These are phyloP conservation scores for Caligus rogercresseyi DNA, from an alignment of 1,140 invertebrate species.

Conservation along the genomic window DNA sequence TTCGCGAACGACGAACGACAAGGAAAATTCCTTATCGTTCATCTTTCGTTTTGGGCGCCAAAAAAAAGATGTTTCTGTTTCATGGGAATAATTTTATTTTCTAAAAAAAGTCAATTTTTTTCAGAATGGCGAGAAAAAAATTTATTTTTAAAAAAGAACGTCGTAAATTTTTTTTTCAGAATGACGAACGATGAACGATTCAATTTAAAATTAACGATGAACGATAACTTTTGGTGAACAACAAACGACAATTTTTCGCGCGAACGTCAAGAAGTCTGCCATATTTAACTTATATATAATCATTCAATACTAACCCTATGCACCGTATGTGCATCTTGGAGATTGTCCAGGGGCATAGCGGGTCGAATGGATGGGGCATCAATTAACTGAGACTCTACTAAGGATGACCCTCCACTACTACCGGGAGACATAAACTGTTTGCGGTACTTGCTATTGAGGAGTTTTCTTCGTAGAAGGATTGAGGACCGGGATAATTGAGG, in stretches of 20 bases:
- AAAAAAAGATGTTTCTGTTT: no score
- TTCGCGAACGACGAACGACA: no score
- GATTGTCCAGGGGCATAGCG: conserved; percentile 16
- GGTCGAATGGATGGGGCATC: neutral
- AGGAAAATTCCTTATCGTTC: no score
- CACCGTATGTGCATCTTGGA: conserved; percentile 16
- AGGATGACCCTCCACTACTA: neutral
- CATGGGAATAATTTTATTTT: no score
- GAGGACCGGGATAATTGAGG: neutral
- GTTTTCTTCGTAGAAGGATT: neutral
- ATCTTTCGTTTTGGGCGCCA: no score
- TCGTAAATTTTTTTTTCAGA: no score
- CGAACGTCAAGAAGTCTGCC: neutral
- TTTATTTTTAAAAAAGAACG: no score
- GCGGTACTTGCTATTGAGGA: neutral
- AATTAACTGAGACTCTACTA: conserved; percentile 4
- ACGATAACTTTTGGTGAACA: no score
- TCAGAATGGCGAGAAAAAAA: no score
- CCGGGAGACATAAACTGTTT: neutral
- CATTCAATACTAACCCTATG: neutral
- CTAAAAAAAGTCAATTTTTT: no score
- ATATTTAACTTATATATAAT: neutral
- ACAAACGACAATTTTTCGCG: conserved; percentile 23
- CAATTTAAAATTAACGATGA: no score
- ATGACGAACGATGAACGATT: no score